Percentiles rank a stretch among this genome's conserved stretches.
phyloP scores from a whole-genome alignment of 1,140 invertebrate species.

The Eciton burchellii region DNA sequence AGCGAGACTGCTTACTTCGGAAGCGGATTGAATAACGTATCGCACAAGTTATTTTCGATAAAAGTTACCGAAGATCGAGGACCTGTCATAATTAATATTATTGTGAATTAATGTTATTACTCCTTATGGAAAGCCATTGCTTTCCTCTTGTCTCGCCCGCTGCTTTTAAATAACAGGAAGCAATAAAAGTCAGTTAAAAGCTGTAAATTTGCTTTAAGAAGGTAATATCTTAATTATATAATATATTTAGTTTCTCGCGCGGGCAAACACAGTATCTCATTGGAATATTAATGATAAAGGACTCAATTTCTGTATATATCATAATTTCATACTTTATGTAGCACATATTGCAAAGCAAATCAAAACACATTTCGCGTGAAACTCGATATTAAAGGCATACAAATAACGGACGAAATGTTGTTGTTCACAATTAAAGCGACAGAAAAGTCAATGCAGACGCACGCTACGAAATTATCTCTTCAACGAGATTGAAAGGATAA shows the following conservation, averaged over 20 bases:
- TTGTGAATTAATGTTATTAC: no score
- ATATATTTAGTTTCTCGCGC: not conserved
- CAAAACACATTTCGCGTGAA: not conserved
- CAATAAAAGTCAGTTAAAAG: no score
- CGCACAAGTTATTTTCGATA: not conserved
- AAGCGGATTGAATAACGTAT: not conserved
- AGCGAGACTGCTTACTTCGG: not conserved
- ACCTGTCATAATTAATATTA: no score
- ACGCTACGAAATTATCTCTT: no score
- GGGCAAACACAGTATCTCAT: not conserved
- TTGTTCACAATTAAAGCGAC: slow-evolving; percentile 1
- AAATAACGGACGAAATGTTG: not conserved
- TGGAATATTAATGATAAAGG: slow-evolving; percentile 10
- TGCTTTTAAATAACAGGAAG: not conserved
- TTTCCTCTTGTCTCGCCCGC: no score
- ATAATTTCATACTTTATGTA: not conserved
- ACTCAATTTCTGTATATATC: not conserved
- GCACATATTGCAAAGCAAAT: slow-evolving; percentile 5
- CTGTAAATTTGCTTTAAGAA: not conserved
- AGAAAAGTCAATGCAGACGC: not conserved
- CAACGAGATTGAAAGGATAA: no score
- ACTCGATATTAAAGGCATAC: not conserved
- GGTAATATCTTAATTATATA: not conserved
- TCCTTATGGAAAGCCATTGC: no score
- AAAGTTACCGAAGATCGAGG: no score